These are phyloP conservation scores for Etheostoma cragini DNA, from an alignment of 2,113 vertebrate genomes.

Conservation along the genomic window DNA sequence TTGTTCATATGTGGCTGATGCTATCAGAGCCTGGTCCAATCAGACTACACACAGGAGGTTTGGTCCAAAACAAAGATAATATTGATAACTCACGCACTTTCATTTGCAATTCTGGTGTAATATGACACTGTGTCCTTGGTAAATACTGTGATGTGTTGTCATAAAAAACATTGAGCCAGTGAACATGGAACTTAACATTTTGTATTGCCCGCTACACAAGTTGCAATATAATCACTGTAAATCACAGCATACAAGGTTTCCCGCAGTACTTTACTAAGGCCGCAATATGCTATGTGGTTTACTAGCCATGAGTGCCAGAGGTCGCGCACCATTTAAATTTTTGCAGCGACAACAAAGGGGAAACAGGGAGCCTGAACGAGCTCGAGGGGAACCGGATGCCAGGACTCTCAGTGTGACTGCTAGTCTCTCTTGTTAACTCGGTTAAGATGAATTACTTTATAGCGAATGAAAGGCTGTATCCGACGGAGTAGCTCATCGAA, in stretches of 20 bases:
- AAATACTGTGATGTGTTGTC: background rate
- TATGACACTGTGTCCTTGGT: background rate
- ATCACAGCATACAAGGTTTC: background rate
- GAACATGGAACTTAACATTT: background rate
- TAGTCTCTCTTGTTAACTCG: too few species aligned
- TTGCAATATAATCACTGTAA: background rate
- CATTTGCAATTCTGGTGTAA: background rate
- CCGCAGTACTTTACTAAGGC: too few species aligned
- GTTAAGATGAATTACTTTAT: too few species aligned
- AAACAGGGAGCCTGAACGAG: too few species aligned
- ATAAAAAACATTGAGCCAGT: background rate
- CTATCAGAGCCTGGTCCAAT: background rate
- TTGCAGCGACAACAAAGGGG: too few species aligned
- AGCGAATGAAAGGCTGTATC: too few species aligned
- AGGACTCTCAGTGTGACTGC: too few species aligned
- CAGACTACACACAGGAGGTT: background rate
- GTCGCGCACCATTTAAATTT: too few species aligned
- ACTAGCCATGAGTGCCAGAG: too few species aligned
- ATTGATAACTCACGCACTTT: background rate
- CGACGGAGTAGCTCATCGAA: too few species aligned
- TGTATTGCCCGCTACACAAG: background rate
- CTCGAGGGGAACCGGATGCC: too few species aligned
- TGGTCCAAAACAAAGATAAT: background rate
- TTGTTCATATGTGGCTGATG: background rate
- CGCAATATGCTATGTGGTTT: too few species aligned